Conservation (phyloP, 53 echinoderm and acorn worm species). For the Mesocentrotus franciscanus region DNA sequence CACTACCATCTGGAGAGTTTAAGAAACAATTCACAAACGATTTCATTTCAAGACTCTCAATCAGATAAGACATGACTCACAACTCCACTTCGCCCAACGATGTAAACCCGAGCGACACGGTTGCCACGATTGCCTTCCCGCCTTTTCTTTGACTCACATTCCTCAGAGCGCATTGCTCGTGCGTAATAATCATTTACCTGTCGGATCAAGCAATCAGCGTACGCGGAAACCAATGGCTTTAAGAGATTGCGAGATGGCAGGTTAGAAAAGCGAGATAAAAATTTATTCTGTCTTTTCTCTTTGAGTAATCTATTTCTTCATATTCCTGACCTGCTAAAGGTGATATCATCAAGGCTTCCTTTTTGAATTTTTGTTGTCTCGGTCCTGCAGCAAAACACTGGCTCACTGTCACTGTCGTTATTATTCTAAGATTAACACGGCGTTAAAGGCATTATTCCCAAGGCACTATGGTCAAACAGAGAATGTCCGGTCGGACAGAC, state of each 20-base stretch:
- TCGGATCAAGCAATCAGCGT: slow-evolving; percentile 52
- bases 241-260: slow-evolving; percentile 53
- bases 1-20: slow-evolving; percentile 41
- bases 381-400: slow-evolving; percentile 47
- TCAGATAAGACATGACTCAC: slow-evolving; percentile 56
- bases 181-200: slow-evolving; percentile 57
- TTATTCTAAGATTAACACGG: slow-evolving; percentile 60
- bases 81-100: slow-evolving; percentile 11
- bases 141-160: slow-evolving; percentile 62
- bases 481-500: slow-evolving; percentile 59
- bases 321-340: slow-evolving; percentile 34
- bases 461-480: slow-evolving; percentile 38
- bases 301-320: slow-evolving; percentile 43
- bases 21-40: slow-evolving; percentile 30
- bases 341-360: slow-evolving; percentile 59
- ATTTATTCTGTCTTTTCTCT: slow-evolving; percentile 27
- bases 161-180: slow-evolving; percentile 34
- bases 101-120: slow-evolving; percentile 30
- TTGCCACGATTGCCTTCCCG: slow-evolving; percentile 25
- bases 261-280: slow-evolving; percentile 49
- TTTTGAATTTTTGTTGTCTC: slow-evolving; percentile 45
- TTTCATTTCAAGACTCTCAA: slow-evolving; percentile 22
- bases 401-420: slow-evolving; percentile 49
- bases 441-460: slow-evolving; percentile 42
- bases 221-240: slow-evolving; percentile 59